phyloP scores from a whole-genome alignment of 2,797 vertebrate genomes.

The Cephalopachus bancanus region DNA sequence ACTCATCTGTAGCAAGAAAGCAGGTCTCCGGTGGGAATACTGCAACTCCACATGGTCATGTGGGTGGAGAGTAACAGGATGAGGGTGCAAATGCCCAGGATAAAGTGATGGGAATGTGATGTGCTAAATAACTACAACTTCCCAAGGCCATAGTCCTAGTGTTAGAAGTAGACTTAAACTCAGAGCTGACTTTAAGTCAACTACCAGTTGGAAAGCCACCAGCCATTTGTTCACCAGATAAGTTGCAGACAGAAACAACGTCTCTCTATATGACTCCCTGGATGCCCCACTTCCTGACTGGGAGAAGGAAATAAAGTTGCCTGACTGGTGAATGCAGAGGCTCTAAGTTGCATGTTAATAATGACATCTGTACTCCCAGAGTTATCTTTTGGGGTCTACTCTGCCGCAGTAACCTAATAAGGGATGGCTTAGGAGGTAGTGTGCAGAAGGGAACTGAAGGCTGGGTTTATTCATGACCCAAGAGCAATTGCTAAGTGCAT shows the following conservation, averaged over 20 bases:
- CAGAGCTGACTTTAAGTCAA: neutral
- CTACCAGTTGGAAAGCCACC: neutral
- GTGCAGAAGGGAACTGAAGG: neutral
- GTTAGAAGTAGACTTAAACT: neutral
- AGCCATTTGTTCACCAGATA: neutral
- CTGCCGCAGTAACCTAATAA: neutral
- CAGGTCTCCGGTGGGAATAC: neutral
- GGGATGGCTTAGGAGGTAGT: neutral
- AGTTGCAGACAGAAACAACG: neutral
- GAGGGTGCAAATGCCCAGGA: neutral
- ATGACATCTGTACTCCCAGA: too few species aligned
- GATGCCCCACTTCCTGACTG: neutral
- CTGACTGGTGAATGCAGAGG: neutral
- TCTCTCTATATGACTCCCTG: neutral
- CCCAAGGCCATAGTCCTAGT: neutral
- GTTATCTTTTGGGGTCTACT: neutral
- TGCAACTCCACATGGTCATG: neutral
- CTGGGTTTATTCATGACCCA: neutral
- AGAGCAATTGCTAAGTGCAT: neutral
- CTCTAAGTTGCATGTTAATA: neutral
- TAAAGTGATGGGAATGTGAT: neutral
- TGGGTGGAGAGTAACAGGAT: too few species aligned
- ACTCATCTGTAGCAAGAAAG: neutral
- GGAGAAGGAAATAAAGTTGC: neutral
- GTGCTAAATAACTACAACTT: neutral